Evolutionary conservation across 2,888 invertebrate genomes (phyloP), one percentile per base, ranked within the genome.

Genomic region (Eupithecia inturbata): DNA sequence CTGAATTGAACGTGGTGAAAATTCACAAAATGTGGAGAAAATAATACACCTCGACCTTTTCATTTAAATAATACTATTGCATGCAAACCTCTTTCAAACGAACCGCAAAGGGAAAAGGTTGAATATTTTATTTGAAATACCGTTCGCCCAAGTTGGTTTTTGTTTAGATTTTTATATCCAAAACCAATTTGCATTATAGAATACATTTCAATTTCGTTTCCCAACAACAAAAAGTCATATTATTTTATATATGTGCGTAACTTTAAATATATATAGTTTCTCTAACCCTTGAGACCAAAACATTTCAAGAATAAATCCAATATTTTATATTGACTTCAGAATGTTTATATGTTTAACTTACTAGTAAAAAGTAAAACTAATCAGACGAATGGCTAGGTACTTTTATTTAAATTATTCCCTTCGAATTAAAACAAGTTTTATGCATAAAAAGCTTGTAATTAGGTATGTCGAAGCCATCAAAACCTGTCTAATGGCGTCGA

Each of bases 81-180:
- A 53, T 53, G 53, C 53, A 22, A 53, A 53, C 53, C 53, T 53
- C 53, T 22, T 53, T 53, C 53, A 53, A 53, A 53, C 22, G 22
- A 53, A 53, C 53, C 22, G 22, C 53, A 53, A 10, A 22, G 53
- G 53, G 12, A 53, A 53, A 53, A 53, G 53, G 53, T 53, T 53
- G 53, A 53, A 53, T 41, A 67, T 67, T 26, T 16, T 53, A 53
- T 53, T 22, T 19, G 22, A 22, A 53, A 53, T 53, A 26, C 9
- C 53, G 53, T 26, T 53, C 4, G 53, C 22, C 53, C 53, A 22
- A 53, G 53, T 53, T 53, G 53, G 53, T 53, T 53, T 53, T 53
- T 53, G 22, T 53, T 53, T 53, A 26, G 22, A 53, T 53, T 53
- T 22, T 26, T 22, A 22, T 53, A 12, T 53, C 4, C 10, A 53